These are phyloP conservation scores for Cyprinella venusta DNA, from an alignment of 2,797 vertebrate genomes.

Conservation along the genomic window DNA sequence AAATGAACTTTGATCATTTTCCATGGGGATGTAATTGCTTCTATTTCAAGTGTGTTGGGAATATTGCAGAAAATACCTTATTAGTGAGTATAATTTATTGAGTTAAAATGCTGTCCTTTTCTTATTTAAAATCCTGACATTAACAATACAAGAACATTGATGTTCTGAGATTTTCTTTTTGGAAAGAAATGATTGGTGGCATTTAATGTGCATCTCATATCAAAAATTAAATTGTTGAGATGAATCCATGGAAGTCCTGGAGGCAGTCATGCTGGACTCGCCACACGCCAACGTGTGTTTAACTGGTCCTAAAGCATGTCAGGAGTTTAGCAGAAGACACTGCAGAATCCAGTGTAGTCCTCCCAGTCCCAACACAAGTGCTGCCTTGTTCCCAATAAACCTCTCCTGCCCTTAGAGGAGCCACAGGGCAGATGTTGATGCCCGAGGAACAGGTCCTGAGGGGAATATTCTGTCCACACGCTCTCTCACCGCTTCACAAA, in stretches of 20 bases:
- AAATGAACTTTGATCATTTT: too few species aligned
- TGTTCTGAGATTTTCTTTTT: conserved; percentile 55
- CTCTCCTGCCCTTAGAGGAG: not conserved
- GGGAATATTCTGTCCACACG: not conserved
- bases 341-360: not conserved
- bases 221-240: too few species aligned
- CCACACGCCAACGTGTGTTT: conserved; percentile 18
- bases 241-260: not conserved
- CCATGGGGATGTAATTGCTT: too few species aligned
- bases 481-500: not conserved
- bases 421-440: conserved; percentile 20
- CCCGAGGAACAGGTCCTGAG: not conserved
- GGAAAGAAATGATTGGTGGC: conserved; percentile 12
- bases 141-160: not conserved
- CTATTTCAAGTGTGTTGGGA: not conserved
- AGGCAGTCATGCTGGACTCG: conserved; percentile 4
- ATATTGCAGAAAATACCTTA: not conserved
- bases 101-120: not conserved
- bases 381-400: not conserved
- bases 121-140: not conserved
- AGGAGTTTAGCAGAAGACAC: not conserved
- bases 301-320: not conserved
- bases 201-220: conserved; percentile 53
- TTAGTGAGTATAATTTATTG: not conserved
- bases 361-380: not conserved